These are phyloP conservation scores for Calypte anna DNA, from an alignment of 2,113 vertebrate genomes.

Conservation along the genomic window DNA sequence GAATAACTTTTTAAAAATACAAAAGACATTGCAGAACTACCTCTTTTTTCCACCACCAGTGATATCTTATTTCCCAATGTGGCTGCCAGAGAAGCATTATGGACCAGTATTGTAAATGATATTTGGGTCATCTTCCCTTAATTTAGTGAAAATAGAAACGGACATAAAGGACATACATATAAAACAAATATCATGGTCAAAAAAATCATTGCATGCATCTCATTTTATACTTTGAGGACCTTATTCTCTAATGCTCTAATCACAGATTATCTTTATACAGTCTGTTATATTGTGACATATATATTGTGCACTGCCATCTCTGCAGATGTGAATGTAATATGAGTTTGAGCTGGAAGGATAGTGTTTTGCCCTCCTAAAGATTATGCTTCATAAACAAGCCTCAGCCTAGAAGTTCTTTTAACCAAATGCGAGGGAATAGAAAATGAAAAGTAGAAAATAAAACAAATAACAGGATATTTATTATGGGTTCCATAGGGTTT, in stretches of 20 bases:
- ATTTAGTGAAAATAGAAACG: background rate
- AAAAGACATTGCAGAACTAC: background rate
- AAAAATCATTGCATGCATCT: background rate
- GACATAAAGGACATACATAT: background rate
- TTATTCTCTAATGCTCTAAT: background rate
- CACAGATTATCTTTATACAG: background rate
- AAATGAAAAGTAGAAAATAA: background rate
- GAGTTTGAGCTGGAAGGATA: background rate
- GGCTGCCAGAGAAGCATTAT: background rate
- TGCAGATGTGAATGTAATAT: background rate
- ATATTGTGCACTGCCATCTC: background rate
- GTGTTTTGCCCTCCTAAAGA: background rate
- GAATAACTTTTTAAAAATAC: background rate
- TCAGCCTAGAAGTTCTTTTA: background rate
- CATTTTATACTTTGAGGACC: background rate
- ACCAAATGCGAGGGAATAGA: background rate
- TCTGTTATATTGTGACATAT: background rate
- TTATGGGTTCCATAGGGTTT: background rate
- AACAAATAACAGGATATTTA: background rate
- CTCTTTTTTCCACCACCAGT: background rate
- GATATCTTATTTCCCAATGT: background rate
- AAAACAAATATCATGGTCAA: background rate
- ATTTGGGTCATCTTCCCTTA: background rate
- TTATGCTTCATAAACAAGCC: background rate
- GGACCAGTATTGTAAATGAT: background rate